Conservation (phyloP, 2,797 vertebrate genomes). For the Clarias fuscus region DNA sequence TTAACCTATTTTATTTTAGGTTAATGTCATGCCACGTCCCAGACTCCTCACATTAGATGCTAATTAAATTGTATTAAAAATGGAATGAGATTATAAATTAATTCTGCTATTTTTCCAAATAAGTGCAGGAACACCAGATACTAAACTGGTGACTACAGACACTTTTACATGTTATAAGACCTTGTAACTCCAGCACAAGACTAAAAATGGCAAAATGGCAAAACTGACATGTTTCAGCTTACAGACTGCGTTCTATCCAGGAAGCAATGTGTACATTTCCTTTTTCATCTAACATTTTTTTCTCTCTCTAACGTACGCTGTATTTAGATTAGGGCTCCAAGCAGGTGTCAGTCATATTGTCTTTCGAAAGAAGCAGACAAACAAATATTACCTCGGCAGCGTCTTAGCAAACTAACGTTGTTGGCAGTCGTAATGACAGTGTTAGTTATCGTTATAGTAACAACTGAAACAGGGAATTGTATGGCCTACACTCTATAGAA, state of each 20-base stretch:
- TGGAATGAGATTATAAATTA: neutral
- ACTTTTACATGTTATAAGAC: neutral
- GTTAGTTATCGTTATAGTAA: neutral
- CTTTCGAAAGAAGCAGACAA: neutral
- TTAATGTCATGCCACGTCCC: neutral
- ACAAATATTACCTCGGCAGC: neutral
- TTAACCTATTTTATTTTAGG: neutral
- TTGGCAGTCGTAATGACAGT: neutral
- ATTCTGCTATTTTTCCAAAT: neutral
- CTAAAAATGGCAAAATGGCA: neutral
- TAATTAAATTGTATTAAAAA: neutral
- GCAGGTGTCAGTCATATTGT: neutral
- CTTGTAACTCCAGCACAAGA: neutral
- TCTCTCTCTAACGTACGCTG: neutral
- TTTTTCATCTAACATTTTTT: neutral
- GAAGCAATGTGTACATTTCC: neutral
- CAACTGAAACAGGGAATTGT: neutral
- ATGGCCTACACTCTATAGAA: neutral
- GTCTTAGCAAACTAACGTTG: neutral
- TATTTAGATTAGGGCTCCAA: neutral
- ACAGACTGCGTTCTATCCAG: neutral
- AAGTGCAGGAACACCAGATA: neutral
- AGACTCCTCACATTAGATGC: neutral
- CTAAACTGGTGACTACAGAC: neutral
- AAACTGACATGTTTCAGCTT: neutral